Conservation (phyloP, 1,140 invertebrate genomes). For the Oscheius sp. region DNA sequence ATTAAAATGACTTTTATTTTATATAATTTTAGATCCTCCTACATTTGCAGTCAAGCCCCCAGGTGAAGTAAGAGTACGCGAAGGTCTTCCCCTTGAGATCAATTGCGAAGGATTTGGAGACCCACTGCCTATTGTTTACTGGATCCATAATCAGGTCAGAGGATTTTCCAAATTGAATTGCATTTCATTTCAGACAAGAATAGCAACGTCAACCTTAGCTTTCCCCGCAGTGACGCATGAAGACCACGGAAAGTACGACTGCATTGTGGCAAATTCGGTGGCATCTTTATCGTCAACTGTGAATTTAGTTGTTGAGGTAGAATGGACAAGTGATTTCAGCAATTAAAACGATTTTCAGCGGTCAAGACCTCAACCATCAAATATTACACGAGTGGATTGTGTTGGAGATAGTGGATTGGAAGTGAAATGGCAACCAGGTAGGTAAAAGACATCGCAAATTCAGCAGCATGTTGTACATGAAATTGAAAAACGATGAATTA, state of each 20-base stretch:
- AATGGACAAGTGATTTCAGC: background rate
- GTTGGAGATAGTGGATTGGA: slow-evolving; percentile 31
- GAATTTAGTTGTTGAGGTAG: slow-evolving; percentile 24
- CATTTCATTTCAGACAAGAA: slow-evolving; percentile 45
- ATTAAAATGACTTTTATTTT: background rate
- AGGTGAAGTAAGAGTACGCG: slow-evolving; percentile 37
- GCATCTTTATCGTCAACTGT: slow-evolving; percentile 45
- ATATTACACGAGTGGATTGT: slow-evolving; percentile 38
- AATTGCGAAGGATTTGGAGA: slow-evolving; percentile 58
- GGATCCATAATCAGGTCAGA: slow-evolving; percentile 49
- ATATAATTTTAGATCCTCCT: slow-evolving; percentile 41
- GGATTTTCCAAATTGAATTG: background rate
- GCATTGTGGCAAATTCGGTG: slow-evolving; percentile 50
- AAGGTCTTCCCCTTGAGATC: slow-evolving; percentile 42
- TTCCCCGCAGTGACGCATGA: slow-evolving; percentile 43
- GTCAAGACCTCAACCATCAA: slow-evolving; percentile 47
- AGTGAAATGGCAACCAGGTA: slow-evolving; percentile 49
- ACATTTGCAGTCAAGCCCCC: slow-evolving; percentile 47
- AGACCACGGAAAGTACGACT: slow-evolving; percentile 55
- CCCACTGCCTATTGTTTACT: slow-evolving; percentile 52
- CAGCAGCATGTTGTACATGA: slow-evolving; percentile 29
- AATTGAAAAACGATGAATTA: background rate
- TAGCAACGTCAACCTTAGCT: slow-evolving; percentile 30
- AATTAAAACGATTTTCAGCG: slow-evolving; percentile 32
- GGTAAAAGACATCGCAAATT: too few relatives aligned